Percentiles rank a stretch among this genome's conserved stretches.
These are phyloP conservation scores for Philereme vetulata DNA, from an alignment of 2,888 invertebrate genomes.

Conservation along the genomic window DNA sequence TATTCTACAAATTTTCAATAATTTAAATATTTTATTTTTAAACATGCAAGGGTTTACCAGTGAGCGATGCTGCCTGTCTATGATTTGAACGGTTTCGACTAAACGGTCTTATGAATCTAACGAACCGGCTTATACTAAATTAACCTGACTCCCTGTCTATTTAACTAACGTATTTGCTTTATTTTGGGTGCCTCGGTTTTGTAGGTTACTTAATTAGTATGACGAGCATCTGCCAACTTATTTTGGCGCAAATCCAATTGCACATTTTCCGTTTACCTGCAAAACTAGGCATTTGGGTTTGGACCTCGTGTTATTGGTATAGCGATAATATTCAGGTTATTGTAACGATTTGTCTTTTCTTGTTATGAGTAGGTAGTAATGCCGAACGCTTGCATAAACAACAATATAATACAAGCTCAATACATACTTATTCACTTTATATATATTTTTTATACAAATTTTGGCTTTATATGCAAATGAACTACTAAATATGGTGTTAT, in stretches of 20 bases:
- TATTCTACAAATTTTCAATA: too few relatives aligned
- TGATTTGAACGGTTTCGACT: too few relatives aligned
- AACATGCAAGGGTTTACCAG: too few relatives aligned
- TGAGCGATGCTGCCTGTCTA: too few relatives aligned
- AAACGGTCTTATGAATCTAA: too few relatives aligned
- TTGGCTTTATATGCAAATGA: neutral
- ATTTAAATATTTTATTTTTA: too few relatives aligned
- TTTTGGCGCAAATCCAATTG: constrained; percentile 35
- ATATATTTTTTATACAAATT: neutral
- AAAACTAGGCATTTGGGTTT: constrained; percentile 31
- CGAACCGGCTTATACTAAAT: too few relatives aligned
- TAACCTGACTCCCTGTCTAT: constrained; percentile 4
- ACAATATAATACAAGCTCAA: too few relatives aligned
- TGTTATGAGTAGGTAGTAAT: neutral
- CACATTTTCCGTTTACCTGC: constrained; percentile 39
- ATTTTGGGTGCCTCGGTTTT: constrained; percentile 24
- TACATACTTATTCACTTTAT: too few relatives aligned
- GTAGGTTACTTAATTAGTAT: constrained; percentile 39
- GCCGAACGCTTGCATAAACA: neutral
- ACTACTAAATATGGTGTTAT: neutral
- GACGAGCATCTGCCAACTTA: constrained; percentile 36
- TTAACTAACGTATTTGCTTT: constrained; percentile 19
- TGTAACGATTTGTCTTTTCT: neutral
- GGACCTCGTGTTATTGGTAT: neutral
- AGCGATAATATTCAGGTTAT: neutral